Base-by-base conservation (phyloP, 2,888 invertebrate genomes). In the Embidobia sp. region DNA sequence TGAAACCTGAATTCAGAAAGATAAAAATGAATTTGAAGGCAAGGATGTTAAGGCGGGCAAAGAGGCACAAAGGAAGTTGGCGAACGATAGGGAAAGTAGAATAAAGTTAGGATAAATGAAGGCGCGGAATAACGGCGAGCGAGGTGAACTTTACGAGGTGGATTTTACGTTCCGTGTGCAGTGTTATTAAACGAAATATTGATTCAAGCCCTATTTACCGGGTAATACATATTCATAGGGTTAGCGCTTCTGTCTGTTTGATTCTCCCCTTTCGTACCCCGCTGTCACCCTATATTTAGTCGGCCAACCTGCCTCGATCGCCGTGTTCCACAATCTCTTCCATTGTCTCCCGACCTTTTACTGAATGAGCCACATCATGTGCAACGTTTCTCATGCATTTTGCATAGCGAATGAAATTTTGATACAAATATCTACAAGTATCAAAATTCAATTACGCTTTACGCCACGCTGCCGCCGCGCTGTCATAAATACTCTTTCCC, bases 131-230 rank as follows among this genome's bases (percentile, higher is more conserved):
- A n/a, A n/a, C n/a, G n/a, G n/a, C n/a, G n/a, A n/a, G n/a, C n/a
- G n/a, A n/a, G 55, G 69, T 18, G 64, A 76, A 70, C 64, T 72
- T 59, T 80, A 80, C 81, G 79, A 37, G 76, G 46, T 49, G 78
- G 75, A 74, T 79, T 81, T 75, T 78, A 78, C 82, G 82, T 81
- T 81, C 81, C 78, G 37, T 59, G 63, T 77, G 82, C 83, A 81
- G 82, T 86, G 85, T 89, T 88, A 89, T 89, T 88, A 89, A 89
- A 88, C 87, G 88, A 88, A 88, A 88, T 88, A 89, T 89, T 89
- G 89, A 89, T 89, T 89, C 87, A 87, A 88, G 83, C 86, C 86
- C 86, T 89, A 88, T 89, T 89, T 89, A 88, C 88, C 83, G 82
- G 88, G 86, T 88, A 87, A 89, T 89, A 86, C 88, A 88, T 89